These are phyloP conservation scores for Hemibagrus guttatus DNA, from an alignment of 2,797 vertebrate species.

Conservation along the genomic window DNA sequence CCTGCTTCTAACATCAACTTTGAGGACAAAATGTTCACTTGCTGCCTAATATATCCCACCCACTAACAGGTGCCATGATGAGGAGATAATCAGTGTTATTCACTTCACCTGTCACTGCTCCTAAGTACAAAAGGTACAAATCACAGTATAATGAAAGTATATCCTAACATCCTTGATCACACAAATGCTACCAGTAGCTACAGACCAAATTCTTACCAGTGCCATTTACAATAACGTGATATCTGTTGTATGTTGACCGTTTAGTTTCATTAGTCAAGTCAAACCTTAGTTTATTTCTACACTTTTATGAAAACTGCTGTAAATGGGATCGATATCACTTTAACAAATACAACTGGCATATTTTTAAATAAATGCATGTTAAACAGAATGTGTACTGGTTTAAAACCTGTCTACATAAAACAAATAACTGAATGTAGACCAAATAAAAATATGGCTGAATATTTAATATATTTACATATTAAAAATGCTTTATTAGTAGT, in stretches of 20 bases:
- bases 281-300: not conserved
- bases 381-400: not conserved
- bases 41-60: too few species aligned
- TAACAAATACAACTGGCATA: not conserved
- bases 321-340: not conserved
- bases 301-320: not conserved
- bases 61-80: too few species aligned
- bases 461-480: not conserved
- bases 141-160: not conserved
- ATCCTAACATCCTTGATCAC: not conserved
- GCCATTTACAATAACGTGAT: not conserved
- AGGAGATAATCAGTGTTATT: too few species aligned
- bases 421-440: not conserved
- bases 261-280: not conserved
- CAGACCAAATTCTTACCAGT: not conserved
- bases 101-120: too few species aligned
- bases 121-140: too few species aligned
- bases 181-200: not conserved
- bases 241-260: not conserved
- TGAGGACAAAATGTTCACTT: too few species aligned
- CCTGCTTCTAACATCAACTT: too few species aligned
- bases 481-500: not conserved
- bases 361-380: not conserved
- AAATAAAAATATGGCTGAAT: not conserved
- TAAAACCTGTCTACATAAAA: not conserved